phyloP scores from a whole-genome alignment of 1,140 invertebrate species.

The Drosophila guanche region DNA sequence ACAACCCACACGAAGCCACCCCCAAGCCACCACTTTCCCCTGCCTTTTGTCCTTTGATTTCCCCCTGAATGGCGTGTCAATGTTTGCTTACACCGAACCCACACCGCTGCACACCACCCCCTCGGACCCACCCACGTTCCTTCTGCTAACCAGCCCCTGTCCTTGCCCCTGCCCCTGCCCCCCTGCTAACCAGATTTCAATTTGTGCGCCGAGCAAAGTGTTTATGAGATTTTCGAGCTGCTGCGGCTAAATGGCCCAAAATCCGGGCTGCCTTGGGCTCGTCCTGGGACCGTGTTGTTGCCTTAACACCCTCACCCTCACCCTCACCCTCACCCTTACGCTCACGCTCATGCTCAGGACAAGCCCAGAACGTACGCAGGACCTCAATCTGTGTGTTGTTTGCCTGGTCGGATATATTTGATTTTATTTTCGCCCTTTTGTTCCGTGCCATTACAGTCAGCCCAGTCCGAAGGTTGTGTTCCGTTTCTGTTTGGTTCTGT shows the following conservation, averaged over 20 bases:
- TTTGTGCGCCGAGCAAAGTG: constrained; percentile 74
- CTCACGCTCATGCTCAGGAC: constrained; percentile 6
- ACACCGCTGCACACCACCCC: background rate
- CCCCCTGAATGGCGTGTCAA: constrained; percentile 39
- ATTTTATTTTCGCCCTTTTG: constrained; percentile 8
- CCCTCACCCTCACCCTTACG: background rate
- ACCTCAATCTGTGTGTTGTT: constrained; percentile 9
- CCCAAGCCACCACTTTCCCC: background rate
- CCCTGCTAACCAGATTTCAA: constrained; percentile 76
- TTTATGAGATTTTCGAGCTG: constrained; percentile 76
- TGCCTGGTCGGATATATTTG: constrained; percentile 7
- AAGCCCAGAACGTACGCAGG: background rate
- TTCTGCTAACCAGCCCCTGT: background rate
- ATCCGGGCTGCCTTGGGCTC: constrained; percentile 18
- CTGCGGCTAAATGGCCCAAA: constrained; percentile 52
- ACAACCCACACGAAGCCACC: background rate
- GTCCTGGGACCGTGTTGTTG: constrained; percentile 26
- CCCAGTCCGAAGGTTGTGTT: constrained; percentile 10
- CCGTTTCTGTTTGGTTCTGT: constrained; percentile 28
- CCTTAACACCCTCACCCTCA: constrained; percentile 41
- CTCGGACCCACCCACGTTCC: background rate
- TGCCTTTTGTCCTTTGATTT: constrained; percentile 55
- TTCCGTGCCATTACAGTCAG: background rate
- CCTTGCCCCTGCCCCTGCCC: no score
- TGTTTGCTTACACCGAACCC: constrained; percentile 30